Percentiles rank a stretch among this genome's conserved stretches.
phyloP scores from a whole-genome alignment of 2,888 invertebrate genomes.

The Tromatobia lineatoria region DNA sequence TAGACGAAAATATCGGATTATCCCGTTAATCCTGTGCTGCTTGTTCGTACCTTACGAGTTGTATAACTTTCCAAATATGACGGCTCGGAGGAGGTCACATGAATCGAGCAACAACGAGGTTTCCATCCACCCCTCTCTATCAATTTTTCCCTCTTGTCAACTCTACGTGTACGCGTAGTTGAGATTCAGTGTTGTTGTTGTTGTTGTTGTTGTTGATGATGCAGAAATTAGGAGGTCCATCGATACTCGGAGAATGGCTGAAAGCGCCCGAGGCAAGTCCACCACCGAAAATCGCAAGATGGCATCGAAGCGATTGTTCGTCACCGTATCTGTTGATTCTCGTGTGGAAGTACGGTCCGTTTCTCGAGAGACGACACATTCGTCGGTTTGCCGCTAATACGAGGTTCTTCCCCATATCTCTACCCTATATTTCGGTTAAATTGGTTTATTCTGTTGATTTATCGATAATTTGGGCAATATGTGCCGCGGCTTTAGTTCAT shows the following conservation, averaged over 20 bases:
- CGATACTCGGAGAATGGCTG: slow-evolving; percentile 84
- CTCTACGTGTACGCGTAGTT: no score
- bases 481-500: slow-evolving; percentile 77
- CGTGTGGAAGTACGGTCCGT: slow-evolving; percentile 88
- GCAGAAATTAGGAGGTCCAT: not conserved
- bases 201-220: not conserved
- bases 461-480: slow-evolving; percentile 22
- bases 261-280: slow-evolving; percentile 79
- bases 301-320: no score
- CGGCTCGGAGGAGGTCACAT: no score
- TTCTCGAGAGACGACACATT: slow-evolving; percentile 87
- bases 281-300: slow-evolving; percentile 73
- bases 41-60: not conserved
- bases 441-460: slow-evolving; percentile 62
- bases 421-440: no score
- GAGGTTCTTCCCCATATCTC: slow-evolving; percentile 39
- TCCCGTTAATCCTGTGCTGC: not conserved
- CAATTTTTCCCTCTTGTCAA: no score
- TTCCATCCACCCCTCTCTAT: no score
- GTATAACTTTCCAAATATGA: no score
- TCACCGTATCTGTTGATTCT: slow-evolving; percentile 84
- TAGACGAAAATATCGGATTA: not conserved
- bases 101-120: not conserved
- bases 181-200: no score
- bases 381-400: slow-evolving; percentile 85